These are phyloP conservation scores for Cynoglossus semilaevis DNA, from an alignment of 2,113 vertebrate genomes.

Conservation along the genomic window DNA sequence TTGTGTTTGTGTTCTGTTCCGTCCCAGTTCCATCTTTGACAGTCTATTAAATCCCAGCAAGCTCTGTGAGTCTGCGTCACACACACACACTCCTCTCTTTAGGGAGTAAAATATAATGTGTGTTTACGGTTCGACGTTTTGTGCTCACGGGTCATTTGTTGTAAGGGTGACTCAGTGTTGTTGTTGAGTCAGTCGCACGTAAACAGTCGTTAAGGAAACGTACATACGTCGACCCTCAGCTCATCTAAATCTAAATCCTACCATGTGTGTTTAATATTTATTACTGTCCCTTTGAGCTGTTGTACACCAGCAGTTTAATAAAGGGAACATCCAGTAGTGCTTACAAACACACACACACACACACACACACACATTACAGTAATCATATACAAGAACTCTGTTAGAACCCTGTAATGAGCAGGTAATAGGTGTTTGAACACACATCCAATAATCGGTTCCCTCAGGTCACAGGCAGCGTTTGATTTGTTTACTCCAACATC, in stretches of 20 bases:
- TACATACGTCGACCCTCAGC: conserved; percentile 10
- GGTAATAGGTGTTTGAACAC: conserved; percentile 10
- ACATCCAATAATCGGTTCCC: conserved; percentile 20
- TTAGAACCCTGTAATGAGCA: conserved; percentile 6
- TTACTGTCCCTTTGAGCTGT: too few species aligned
- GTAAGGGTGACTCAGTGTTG: conserved; percentile 6
- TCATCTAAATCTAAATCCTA: conserved; percentile 22
- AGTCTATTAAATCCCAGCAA: background rate
- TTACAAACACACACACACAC: conserved; percentile 1
- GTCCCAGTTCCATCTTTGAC: background rate
- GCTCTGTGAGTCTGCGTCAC: background rate
- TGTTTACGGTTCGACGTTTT: background rate
- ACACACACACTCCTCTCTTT: background rate
- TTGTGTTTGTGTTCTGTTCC: background rate
- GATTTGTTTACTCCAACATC: conserved; percentile 58
- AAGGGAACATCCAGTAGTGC: too few species aligned
- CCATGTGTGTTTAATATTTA: conserved; percentile 13
- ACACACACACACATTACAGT: background rate
- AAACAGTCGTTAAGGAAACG: conserved; percentile 20
- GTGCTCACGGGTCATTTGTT: background rate
- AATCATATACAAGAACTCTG: background rate
- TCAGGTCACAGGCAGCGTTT: conserved; percentile 23
- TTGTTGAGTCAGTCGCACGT: conserved; percentile 5
- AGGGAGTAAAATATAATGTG: too few species aligned
- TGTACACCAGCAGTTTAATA: too few species aligned